Percentiles rank a stretch among this genome's conserved stretches.
Conservation (phyloP, 2,888 invertebrate species). For the Disparrhopalites patrizii region DNA sequence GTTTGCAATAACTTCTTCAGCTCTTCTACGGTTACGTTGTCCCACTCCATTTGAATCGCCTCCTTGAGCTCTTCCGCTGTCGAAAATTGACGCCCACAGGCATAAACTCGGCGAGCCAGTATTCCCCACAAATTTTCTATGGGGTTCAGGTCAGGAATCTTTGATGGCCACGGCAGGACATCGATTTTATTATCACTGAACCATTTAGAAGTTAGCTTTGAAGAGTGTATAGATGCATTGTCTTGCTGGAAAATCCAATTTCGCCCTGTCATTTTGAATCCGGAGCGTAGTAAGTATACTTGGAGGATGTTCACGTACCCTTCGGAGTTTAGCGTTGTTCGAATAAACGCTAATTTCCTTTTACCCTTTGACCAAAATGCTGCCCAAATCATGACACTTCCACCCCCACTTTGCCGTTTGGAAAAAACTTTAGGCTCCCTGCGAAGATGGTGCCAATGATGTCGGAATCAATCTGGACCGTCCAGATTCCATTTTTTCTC, state of each 20-base stretch:
- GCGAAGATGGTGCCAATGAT: not conserved
- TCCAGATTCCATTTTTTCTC: not conserved
- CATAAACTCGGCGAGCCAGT: not conserved
- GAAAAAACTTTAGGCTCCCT: too few relatives aligned
- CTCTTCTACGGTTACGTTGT: not conserved
- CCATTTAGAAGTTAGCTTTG: not conserved
- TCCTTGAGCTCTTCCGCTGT: not conserved
- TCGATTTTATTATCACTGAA: not conserved
- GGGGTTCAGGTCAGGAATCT: not conserved
- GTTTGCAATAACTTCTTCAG: not conserved
- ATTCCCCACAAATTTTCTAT: conserved; percentile 3
- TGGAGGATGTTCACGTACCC: too few relatives aligned
- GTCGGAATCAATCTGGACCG: not conserved
- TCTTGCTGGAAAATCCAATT: not conserved
- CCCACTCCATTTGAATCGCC: not conserved
- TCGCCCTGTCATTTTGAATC: not conserved
- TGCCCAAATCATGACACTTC: too few relatives aligned
- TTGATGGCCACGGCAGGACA: not conserved
- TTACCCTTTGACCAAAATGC: not conserved
- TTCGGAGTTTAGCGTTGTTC: not conserved
- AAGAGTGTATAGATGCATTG: not conserved
- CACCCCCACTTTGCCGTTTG: too few relatives aligned
- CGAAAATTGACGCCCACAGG: not conserved
- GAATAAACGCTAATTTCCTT: not conserved
- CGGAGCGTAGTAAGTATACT: not conserved